phyloP scores from a whole-genome alignment of 2,888 invertebrate species.

The Hecatera dysodea region DNA sequence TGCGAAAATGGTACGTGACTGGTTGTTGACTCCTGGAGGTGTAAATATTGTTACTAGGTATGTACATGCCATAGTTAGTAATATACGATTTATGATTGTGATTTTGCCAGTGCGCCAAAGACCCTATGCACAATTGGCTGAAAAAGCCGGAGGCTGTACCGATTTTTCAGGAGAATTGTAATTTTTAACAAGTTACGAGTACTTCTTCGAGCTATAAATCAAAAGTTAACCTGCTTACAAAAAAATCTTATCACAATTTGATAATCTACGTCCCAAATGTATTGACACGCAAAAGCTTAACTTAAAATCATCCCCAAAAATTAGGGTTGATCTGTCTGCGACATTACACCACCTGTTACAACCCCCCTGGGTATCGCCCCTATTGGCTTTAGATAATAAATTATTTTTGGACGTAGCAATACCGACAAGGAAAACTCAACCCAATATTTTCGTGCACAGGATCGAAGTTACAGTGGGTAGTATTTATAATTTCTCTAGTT shows the following conservation, averaged over 20 bases:
- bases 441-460: neutral
- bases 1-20: neutral
- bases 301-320: constrained; percentile 77
- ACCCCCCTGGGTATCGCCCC: constrained; percentile 68
- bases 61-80: neutral
- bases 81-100: too few relatives aligned
- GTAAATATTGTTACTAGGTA: neutral
- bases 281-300: constrained; percentile 61
- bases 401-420: constrained; percentile 58
- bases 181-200: too few relatives aligned
- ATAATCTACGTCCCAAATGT: constrained; percentile 57
- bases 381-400: constrained; percentile 71
- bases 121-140: too few relatives aligned
- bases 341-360: constrained; percentile 80
- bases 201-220: neutral
- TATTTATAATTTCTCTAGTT: constrained; percentile 25
- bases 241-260: constrained; percentile 25
- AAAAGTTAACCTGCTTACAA: neutral
- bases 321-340: constrained; percentile 79
- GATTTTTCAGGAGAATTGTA: too few relatives aligned
- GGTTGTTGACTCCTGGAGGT: neutral
- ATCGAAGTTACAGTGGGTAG: constrained; percentile 7
- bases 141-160: too few relatives aligned
- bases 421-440: constrained; percentile 21
- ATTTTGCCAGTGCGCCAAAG: too few relatives aligned